Conservation (phyloP, 2,888 invertebrate genomes). For the Cepaea hortensis region DNA sequence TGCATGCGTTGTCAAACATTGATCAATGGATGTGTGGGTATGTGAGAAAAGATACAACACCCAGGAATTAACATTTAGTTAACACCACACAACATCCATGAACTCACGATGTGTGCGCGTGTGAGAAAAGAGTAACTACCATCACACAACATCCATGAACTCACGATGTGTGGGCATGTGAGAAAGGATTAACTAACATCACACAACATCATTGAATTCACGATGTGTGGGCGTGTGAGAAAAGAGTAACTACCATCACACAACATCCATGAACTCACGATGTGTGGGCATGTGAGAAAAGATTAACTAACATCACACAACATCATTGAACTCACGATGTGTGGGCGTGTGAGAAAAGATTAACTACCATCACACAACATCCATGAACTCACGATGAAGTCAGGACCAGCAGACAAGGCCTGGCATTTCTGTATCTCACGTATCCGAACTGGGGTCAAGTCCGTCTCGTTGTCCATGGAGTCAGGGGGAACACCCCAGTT, state of each 20-base stretch:
- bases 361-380: background rate
- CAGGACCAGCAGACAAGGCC: conserved; percentile 66
- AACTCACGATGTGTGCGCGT: background rate
- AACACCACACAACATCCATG: background rate
- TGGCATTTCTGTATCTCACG: conserved; percentile 68
- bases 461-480: conserved; percentile 20
- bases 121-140: background rate
- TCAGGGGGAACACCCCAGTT: conserved; percentile 66
- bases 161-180: too few relatives aligned
- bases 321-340: background rate
- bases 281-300: background rate
- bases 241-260: background rate
- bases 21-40: too few relatives aligned
- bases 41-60: too few relatives aligned
- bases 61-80: too few relatives aligned
- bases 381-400: conserved; percentile 45
- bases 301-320: too few relatives aligned
- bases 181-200: too few relatives aligned
- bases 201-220: background rate
- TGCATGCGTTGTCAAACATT: too few relatives aligned
- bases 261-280: background rate
- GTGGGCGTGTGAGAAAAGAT: background rate
- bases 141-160: background rate
- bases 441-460: conserved; percentile 34
- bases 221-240: background rate